A percentile compares a stretch with the other conserved stretches of the same genome.
These are phyloP conservation scores for Drosophila persimilis DNA, from an alignment of 1,140 invertebrate genomes.

Conservation along the genomic window DNA sequence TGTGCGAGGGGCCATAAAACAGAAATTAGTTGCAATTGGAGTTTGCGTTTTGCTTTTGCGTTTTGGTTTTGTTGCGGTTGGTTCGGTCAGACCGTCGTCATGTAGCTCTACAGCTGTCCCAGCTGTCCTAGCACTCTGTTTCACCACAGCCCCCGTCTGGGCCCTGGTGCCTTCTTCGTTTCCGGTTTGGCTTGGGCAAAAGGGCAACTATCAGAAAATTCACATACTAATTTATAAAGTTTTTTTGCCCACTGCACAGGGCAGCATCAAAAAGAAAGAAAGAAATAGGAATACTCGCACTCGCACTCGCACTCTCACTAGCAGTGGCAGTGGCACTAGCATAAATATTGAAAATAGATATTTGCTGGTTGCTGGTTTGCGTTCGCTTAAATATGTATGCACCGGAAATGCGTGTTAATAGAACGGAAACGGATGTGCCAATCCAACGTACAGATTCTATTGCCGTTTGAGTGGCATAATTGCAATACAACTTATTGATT, in stretches of 20 bases:
- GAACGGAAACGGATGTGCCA: slow-evolving; percentile 67
- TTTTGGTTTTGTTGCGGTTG: slow-evolving; percentile 75
- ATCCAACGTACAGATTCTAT: slow-evolving; percentile 43
- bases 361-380: slow-evolving; percentile 41
- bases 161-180: slow-evolving; percentile 35
- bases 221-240: slow-evolving; percentile 71
- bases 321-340: no score
- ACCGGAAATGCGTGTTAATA: slow-evolving; percentile 74
- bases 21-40: slow-evolving; percentile 81
- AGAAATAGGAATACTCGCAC: neutral
- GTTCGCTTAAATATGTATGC: slow-evolving; percentile 47
- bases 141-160: neutral
- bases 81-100: slow-evolving; percentile 63
- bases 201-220: slow-evolving; percentile 74
- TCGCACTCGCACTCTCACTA: no score
- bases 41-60: slow-evolving; percentile 75
- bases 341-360: slow-evolving; percentile 38
- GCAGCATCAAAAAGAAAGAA: slow-evolving; percentile 15
- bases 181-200: slow-evolving; percentile 59
- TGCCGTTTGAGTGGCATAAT: slow-evolving; percentile 49
- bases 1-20: slow-evolving; percentile 60
- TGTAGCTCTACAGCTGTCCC: slow-evolving; percentile 50
- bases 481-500: slow-evolving; percentile 37
- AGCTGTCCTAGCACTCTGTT: slow-evolving; percentile 10
- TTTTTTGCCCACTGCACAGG: slow-evolving; percentile 8